phyloP scores from a whole-genome alignment of 1,140 invertebrate species.

The Drosophila varians region DNA sequence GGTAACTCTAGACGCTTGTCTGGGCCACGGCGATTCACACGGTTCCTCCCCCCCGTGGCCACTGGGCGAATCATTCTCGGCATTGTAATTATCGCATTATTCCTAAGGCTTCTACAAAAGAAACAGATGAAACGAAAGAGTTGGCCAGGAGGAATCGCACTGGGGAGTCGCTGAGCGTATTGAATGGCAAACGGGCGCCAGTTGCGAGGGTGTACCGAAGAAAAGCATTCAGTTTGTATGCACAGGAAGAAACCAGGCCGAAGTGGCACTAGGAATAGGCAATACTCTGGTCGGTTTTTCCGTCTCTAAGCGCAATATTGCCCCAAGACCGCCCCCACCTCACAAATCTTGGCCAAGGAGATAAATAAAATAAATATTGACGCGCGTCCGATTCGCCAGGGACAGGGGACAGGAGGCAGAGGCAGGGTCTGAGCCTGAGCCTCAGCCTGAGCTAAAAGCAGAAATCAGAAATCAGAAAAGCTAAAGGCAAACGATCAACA shows the following conservation, averaged over 20 bases:
- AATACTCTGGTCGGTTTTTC: too few species aligned
- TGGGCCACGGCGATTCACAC: constrained; percentile 37
- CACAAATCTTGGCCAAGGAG: constrained; percentile 19
- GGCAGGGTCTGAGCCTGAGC: too few species aligned
- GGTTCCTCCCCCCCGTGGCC: not conserved
- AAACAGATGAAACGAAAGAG: constrained; percentile 6
- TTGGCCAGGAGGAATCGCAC: constrained; percentile 4
- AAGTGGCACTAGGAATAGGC: too few species aligned
- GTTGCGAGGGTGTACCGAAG: constrained; percentile 18
- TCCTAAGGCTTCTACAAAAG: constrained; percentile 60
- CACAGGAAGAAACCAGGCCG: not conserved
- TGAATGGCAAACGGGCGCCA: constrained; percentile 64
- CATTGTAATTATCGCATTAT: constrained; percentile 78
- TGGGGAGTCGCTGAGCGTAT: constrained; percentile 27
- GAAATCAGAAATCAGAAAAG: constrained; percentile 1
- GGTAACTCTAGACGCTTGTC: constrained; percentile 27
- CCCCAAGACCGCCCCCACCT: too few species aligned
- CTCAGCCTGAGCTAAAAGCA: not conserved
- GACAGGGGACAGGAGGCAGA: too few species aligned
- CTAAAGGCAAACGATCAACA: not conserved
- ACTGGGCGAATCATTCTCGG: constrained; percentile 51
- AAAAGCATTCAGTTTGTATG: not conserved
- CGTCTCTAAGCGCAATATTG: too few species aligned
- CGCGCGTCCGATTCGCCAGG: constrained; percentile 46
- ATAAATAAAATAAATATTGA: constrained; percentile 53